Evolutionary conservation across 2,888 invertebrate species (phyloP).

Genomic region (Rhagophthalmus giganteus): DNA sequence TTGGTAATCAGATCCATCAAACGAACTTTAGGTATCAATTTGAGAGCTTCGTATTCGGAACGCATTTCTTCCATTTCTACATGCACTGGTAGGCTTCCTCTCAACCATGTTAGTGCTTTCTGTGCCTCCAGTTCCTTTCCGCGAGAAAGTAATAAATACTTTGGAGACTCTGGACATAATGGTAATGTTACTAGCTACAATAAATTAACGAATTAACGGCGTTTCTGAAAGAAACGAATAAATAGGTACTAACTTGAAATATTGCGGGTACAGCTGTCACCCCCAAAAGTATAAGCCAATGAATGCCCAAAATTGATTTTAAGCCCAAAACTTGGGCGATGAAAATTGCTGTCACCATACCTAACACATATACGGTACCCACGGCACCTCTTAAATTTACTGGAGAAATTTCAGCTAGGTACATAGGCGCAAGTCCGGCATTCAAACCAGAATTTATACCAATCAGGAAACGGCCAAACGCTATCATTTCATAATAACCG

Average conservation of each 20-base stretch:
- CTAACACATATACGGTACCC: conserved; percentile 85
- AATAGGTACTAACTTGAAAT: conserved; percentile 60
- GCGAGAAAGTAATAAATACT: conserved; percentile 69
- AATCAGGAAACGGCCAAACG: conserved; percentile 75
- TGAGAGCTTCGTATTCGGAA: conserved; percentile 58
- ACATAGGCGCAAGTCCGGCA: conserved; percentile 86
- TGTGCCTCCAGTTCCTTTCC: conserved; percentile 74
- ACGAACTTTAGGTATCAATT: conserved; percentile 67
- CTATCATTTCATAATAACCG: conserved; percentile 74
- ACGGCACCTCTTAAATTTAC: conserved; percentile 80
- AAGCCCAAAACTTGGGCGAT: conserved; percentile 78
- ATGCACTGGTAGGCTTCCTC: conserved; percentile 76
- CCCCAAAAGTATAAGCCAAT: conserved; percentile 80
- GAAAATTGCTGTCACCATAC: conserved; percentile 84
- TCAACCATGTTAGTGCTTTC: conserved; percentile 75
- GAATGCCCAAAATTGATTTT: conserved; percentile 67
- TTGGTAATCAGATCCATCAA: conserved; percentile 73
- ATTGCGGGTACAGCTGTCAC: conserved; percentile 73
- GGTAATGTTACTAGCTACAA: conserved; percentile 71
- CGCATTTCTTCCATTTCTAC: conserved; percentile 87
- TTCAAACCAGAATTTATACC: conserved; percentile 84
- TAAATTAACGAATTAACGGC: no score
- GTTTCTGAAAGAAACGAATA: no score
- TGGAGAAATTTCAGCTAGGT: conserved; percentile 86
- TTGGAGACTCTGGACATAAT: conserved; percentile 84